phyloP scores from a whole-genome alignment of 2,888 invertebrate species.

The Aquatica leii region DNA sequence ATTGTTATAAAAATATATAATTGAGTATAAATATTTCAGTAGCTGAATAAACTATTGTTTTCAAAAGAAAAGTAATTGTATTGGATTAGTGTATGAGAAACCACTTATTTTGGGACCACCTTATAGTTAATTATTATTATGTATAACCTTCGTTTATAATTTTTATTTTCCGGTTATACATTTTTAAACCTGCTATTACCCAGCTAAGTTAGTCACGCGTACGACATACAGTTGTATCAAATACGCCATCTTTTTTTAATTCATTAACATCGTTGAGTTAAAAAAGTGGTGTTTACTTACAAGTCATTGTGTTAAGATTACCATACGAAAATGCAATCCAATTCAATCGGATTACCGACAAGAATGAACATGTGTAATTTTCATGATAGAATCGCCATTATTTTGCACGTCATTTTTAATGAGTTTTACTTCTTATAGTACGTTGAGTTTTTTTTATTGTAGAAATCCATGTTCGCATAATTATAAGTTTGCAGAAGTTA shows the following conservation, averaged over 20 bases:
- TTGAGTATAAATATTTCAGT: too few species aligned
- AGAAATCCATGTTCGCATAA: not conserved
- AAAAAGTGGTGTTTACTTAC: slow-evolving; percentile 10
- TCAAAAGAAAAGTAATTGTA: not conserved
- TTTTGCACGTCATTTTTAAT: slow-evolving; percentile 12
- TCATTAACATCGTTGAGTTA: not conserved
- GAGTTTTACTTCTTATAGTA: slow-evolving; percentile 6
- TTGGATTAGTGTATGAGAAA: not conserved
- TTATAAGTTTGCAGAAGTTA: not conserved
- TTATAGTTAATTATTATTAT: slow-evolving; percentile 9
- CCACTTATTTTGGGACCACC: slow-evolving; percentile 1
- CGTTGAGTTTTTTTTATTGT: not conserved
- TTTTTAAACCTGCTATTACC: slow-evolving; percentile 10
- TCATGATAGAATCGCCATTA: slow-evolving; percentile 13
- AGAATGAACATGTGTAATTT: slow-evolving; percentile 14
- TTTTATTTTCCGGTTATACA: slow-evolving; percentile 7
- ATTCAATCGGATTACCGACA: slow-evolving; percentile 5
- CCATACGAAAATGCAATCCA: slow-evolving; percentile 17
- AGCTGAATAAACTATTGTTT: too few species aligned
- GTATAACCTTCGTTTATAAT: slow-evolving; percentile 8
- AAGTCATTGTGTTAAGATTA: slow-evolving; percentile 20
- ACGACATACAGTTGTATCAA: slow-evolving; percentile 2
- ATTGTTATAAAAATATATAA: too few species aligned
- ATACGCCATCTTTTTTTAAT: not conserved
- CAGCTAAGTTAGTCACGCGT: not conserved